phyloP scores from a whole-genome alignment of 2,113 vertebrate genomes.

The Condylura cristata region DNA sequence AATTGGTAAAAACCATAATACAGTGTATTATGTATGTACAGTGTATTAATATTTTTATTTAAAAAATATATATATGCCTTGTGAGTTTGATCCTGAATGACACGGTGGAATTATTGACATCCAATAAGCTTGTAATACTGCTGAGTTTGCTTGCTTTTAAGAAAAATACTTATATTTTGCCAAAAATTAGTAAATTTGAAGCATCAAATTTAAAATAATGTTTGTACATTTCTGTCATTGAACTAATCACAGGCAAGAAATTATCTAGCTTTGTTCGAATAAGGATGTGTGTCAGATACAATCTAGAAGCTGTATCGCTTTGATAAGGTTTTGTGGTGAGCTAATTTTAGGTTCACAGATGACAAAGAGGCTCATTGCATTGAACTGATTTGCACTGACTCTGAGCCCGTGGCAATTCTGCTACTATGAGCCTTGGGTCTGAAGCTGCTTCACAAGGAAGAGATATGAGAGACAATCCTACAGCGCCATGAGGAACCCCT shows the following conservation, averaged over 20 bases:
- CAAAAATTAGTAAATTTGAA: background rate
- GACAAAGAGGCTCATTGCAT: background rate
- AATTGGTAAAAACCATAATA: conserved; percentile 6
- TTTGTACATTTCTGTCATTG: background rate
- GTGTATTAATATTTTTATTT: too few relatives aligned
- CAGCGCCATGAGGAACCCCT: background rate
- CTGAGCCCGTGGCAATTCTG: background rate
- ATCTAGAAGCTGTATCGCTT: background rate
- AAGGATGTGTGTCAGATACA: background rate
- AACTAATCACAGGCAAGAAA: background rate
- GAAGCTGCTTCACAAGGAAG: accelerated
- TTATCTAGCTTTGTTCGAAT: background rate
- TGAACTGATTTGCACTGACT: background rate
- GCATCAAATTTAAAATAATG: background rate
- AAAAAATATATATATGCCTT: background rate
- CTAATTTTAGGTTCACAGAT: background rate
- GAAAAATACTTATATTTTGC: background rate
- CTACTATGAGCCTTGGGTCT: background rate
- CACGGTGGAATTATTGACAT: background rate
- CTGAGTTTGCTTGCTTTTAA: background rate
- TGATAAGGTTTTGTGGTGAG: conserved; percentile 29
- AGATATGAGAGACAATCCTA: background rate
- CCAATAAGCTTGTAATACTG: background rate
- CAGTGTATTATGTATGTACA: too few relatives aligned
- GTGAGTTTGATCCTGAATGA: background rate